phyloP scores from a whole-genome alignment of 2,888 invertebrate species.

The Drosophila longiperda region DNA sequence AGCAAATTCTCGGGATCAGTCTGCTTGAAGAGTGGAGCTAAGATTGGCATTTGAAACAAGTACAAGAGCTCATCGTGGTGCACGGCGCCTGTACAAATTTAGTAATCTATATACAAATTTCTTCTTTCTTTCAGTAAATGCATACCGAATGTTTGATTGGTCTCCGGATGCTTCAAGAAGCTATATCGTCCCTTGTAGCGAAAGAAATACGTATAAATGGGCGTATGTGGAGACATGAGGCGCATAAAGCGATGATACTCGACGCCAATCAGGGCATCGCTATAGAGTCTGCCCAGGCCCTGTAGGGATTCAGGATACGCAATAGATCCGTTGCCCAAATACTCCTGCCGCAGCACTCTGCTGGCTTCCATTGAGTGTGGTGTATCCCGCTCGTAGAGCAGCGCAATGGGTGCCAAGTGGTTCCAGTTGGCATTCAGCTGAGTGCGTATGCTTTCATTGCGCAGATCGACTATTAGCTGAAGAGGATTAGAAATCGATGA shows the following conservation, averaged over 20 bases:
- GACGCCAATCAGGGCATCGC: slow-evolving; percentile 87
- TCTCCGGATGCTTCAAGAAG: slow-evolving; percentile 84
- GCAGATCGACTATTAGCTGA: slow-evolving; percentile 79
- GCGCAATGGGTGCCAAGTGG: slow-evolving; percentile 75
- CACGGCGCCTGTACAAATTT: slow-evolving; percentile 81
- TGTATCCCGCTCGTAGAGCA: slow-evolving; percentile 83
- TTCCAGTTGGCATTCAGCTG: slow-evolving; percentile 78
- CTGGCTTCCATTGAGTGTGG: slow-evolving; percentile 81
- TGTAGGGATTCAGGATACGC: slow-evolving; percentile 61
- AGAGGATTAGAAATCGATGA: background rate
- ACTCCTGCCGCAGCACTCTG: slow-evolving; percentile 63
- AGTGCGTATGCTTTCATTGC: slow-evolving; percentile 85
- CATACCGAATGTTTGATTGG: slow-evolving; percentile 85
- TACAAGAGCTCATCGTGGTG: slow-evolving; percentile 86
- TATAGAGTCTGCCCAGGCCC: slow-evolving; percentile 84
- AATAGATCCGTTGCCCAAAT: slow-evolving; percentile 60
- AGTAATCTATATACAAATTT: background rate
- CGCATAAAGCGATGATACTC: slow-evolving; percentile 87
- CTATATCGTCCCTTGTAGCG: slow-evolving; percentile 88
- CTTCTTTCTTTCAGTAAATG: rapidly evolving
- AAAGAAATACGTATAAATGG: slow-evolving; percentile 88
- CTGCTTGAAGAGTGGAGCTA: slow-evolving; percentile 81
- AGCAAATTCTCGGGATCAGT: slow-evolving; percentile 84
- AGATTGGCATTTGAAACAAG: slow-evolving; percentile 77
- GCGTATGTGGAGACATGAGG: slow-evolving; percentile 86